Evolutionary conservation across 2,797 vertebrate species (phyloP).

Genomic region (Carapus acus): DNA sequence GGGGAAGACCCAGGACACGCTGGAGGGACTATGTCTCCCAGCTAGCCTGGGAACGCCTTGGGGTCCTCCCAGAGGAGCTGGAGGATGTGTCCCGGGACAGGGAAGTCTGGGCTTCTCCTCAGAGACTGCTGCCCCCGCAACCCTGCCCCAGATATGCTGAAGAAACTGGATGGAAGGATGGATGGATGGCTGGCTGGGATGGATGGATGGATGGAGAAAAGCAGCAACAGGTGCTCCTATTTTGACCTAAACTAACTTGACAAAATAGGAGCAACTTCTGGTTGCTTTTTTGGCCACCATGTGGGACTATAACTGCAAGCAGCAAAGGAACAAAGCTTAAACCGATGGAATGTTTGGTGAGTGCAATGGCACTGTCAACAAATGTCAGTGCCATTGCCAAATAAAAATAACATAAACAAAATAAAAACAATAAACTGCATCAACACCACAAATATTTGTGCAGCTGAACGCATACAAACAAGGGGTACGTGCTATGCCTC

Average conservation of each 20-base stretch:
- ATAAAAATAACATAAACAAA: neutral
- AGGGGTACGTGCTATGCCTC: neutral
- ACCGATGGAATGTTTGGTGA: neutral
- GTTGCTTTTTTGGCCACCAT: neutral
- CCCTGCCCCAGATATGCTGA: too few species aligned
- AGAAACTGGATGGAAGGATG: too few species aligned
- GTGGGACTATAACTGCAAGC: neutral
- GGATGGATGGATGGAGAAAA: too few species aligned
- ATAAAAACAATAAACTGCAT: conserved; percentile 4
- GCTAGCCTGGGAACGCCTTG: too few species aligned
- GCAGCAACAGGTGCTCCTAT: conserved; percentile 14
- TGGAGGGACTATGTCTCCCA: too few species aligned
- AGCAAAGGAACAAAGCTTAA: neutral
- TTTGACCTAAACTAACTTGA: conserved; percentile 25
- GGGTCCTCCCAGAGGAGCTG: too few species aligned
- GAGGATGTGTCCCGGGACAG: conserved; percentile 45
- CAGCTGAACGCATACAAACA: conserved; percentile 5
- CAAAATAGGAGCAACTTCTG: neutral
- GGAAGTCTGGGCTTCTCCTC: too few species aligned
- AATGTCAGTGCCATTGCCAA: neutral
- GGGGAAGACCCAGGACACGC: too few species aligned
- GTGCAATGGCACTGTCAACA: neutral
- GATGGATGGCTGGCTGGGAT: too few species aligned
- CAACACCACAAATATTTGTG: conserved; percentile 4
- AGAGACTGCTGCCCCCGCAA: too few species aligned